Evolutionary conservation across 2,113 vertebrate genomes (phyloP).

Genomic region (Dicerorhinus sumatrensis): DNA sequence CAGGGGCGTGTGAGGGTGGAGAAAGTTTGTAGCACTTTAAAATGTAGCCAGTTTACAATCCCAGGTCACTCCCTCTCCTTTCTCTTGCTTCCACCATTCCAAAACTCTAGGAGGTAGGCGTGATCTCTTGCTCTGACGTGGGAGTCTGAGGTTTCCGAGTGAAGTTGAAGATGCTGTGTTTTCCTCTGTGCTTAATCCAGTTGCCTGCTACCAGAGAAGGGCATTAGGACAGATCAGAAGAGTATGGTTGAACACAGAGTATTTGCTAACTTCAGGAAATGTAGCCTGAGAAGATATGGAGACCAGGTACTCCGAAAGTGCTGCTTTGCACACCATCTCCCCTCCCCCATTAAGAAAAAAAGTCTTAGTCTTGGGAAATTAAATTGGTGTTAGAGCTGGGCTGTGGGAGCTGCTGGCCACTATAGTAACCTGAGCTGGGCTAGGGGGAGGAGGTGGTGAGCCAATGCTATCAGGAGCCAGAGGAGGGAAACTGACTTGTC

Average conservation of each 20-base stretch:
- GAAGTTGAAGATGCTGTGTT: constrained; percentile 24
- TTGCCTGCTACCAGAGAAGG: not conserved
- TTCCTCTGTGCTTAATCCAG: not conserved
- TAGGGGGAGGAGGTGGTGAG: constrained; percentile 68
- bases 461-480: not conserved
- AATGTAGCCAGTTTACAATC: constrained; percentile 47
- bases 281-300: not conserved
- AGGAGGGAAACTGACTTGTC: constrained; percentile 61
- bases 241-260: not conserved
- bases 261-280: not conserved
- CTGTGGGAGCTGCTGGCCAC: constrained; percentile 46
- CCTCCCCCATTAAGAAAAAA: not conserved
- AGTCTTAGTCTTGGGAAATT: constrained; percentile 55
- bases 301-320: not conserved
- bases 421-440: constrained; percentile 74
- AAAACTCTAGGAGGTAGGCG: not conserved
- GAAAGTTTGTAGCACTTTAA: constrained; percentile 71
- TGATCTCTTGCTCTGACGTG: not conserved
- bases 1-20: constrained; percentile 45
- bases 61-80: not conserved
- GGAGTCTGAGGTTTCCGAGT: not conserved
- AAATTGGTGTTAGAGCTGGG: constrained; percentile 30
- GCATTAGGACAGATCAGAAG: not conserved
- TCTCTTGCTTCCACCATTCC: not conserved
- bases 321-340: not conserved